These are phyloP conservation scores for Illadopsis cleaveri DNA, from an alignment of 2,113 vertebrate species.

Conservation along the genomic window DNA sequence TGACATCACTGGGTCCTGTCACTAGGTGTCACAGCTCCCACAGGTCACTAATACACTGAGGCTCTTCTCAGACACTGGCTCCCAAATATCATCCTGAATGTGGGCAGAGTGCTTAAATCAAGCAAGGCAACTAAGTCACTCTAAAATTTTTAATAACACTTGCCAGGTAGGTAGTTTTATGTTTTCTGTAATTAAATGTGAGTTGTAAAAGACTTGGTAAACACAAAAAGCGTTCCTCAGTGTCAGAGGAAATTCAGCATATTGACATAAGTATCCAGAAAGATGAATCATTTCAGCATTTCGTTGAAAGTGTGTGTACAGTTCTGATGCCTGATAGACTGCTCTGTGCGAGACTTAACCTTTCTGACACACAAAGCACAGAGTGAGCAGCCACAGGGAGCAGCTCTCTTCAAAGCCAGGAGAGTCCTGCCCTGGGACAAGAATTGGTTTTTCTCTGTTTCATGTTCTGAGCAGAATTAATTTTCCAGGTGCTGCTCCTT, in stretches of 20 bases:
- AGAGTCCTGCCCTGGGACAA: not conserved
- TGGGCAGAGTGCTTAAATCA: not conserved
- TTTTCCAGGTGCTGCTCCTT: not conserved
- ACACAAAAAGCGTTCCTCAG: not conserved
- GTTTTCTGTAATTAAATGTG: not conserved
- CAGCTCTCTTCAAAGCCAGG: not conserved
- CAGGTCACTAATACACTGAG: not conserved
- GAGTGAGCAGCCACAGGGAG: not conserved
- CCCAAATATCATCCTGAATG: accelerated
- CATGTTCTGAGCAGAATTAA: not conserved
- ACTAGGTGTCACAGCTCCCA: accelerated
- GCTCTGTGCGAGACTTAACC: not conserved
- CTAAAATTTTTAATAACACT: not conserved
- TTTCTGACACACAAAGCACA: not conserved
- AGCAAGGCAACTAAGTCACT: not conserved
- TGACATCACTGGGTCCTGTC: too few species aligned
- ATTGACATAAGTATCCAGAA: slow-evolving; percentile 17
- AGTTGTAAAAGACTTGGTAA: not conserved
- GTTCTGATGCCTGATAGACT: not conserved
- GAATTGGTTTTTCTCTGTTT: not conserved
- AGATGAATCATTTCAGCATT: slow-evolving; percentile 14
- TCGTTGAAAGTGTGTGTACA: not conserved
- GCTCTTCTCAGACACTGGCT: accelerated
- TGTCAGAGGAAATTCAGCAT: not conserved
- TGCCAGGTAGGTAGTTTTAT: not conserved